Evolutionary conservation across 2,797 vertebrate genomes (phyloP).

Genomic region (Mareca penelope): DNA sequence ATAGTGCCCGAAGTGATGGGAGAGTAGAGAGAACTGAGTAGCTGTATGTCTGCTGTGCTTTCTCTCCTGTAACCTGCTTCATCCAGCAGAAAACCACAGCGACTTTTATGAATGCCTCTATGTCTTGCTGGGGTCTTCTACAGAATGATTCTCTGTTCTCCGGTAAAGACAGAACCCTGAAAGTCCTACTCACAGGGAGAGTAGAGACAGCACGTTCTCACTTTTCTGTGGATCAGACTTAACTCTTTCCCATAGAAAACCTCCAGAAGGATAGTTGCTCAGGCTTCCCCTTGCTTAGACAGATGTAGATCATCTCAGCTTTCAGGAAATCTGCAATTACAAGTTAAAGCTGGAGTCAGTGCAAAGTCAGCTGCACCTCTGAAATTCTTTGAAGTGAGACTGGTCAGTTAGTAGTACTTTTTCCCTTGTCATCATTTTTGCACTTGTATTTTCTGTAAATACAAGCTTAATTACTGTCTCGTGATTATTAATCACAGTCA

Average conservation of each 20-base stretch:
- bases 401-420: background rate
- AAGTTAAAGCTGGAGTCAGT: background rate
- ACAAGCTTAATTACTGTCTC: slow-evolving; percentile 15
- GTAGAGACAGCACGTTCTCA: background rate
- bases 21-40: background rate
- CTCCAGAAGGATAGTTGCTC: background rate
- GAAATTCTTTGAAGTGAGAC: slow-evolving; percentile 2
- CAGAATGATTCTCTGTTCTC: background rate
- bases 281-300: background rate
- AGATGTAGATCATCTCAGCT: background rate
- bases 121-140: background rate
- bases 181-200: background rate
- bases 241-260: background rate
- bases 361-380: background rate
- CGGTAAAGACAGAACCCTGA: background rate
- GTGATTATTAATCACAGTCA: slow-evolving; percentile 29
- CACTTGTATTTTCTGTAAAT: slow-evolving; percentile 37
- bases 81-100: background rate
- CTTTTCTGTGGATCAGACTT: background rate
- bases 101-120: background rate
- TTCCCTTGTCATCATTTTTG: background rate
- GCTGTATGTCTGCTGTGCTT: rapidly evolving
- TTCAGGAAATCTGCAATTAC: background rate
- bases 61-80: background rate
- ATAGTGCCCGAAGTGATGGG: background rate